Base-by-base conservation (phyloP, 23 tunicate species). In the Aplidium turbinatum region DNA sequence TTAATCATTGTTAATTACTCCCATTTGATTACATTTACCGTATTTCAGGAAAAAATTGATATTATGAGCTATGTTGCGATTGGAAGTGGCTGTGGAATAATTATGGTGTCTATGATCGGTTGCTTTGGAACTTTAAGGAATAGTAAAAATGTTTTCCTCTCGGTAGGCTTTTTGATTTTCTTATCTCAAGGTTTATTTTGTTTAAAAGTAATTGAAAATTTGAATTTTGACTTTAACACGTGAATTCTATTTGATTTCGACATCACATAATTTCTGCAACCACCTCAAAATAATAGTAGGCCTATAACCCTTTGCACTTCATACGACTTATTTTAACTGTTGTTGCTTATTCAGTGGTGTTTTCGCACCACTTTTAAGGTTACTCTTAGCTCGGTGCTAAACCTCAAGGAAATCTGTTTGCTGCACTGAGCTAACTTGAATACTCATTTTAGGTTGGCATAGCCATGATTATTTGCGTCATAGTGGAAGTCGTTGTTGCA, bases 41-140 rank as follows among this genome's bases (percentile, higher is more conserved):
- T 7, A n/a, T 66, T 70, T 28, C 24, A 70, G 76, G n/a, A 46
- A 2, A 57, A 70, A 47, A 70, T 70, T 28, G 58, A 70, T 28
- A 24, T 22, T 11, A 7, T 70, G 35, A 46, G 76, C 47, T 70
- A 46, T 48, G 36, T 70, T 3, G 18, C 58, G 3, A 46, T 70
- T 22, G 76, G 36, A 4, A 36, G 31, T 25, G 58, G 35, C 1
- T 21, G 23, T 5, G 35, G 16, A 47, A 28, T 70, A 7, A 16
- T 20, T 34, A 4, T 70, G 35, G 35, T 70, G 3, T 47, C 58
- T 70, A 9, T 70, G 6, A 5, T 70, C 47, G 76, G 76, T 11
- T 70, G 33, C 24, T 47, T 23, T 70, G 76, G 76, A 47, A 27
- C 58, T 3, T 4, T 70, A 3, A 70, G 35, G 18, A 70, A 70